Evolutionary conservation across 2,888 invertebrate species (phyloP), one percentile per base, ranked within the genome.

Genomic region (Eledone cirrhosa): DNA sequence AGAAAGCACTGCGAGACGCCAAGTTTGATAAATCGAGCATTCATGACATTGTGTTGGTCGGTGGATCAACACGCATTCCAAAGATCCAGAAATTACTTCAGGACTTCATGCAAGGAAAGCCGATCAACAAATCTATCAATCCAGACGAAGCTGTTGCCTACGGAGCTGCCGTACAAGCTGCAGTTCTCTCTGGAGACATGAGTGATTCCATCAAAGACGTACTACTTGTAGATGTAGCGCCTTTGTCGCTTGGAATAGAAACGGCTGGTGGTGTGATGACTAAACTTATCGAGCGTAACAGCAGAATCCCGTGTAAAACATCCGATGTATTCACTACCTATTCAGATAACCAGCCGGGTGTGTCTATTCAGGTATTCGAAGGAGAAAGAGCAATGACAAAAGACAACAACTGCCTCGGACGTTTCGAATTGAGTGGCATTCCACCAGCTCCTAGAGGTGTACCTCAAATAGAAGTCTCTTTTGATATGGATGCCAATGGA

Each of bases 141-240:
- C 97, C 97, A 24, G 97, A 98, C 91, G 97, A 98, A 92, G 98
- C 98, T 86, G 97, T 98, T 22, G 98, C 98, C 11, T 98, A 86
- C 74, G 86, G 86, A 48, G 86, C 86, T 16, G 86, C 89, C 67
- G 89, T 90, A 19, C 88, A 88, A 81, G 89, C 88, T 16, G 88
- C 89, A 41, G 84, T 97, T 88, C 92, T 98, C 87, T 95, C 95
- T 90, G 96, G 93, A 93, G 90, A 93, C 88, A 91, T 92, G 82
- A 84, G 92, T 29, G 90, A 91, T 80, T 88, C 88, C 48, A 94
- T 98, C 1, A 97, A 97, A 92, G 97, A 96, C 85, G 94, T 96
- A 0, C 91, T 96, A 8, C 92, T 96, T 27, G 94, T 96, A 0
- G 96, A 96, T 77, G 85, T 86, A 13, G 83, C 87, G 14, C 87